Evolutionary conservation across 2,888 invertebrate genomes (phyloP).

Genomic region (Scelioninae gen. 1): DNA sequence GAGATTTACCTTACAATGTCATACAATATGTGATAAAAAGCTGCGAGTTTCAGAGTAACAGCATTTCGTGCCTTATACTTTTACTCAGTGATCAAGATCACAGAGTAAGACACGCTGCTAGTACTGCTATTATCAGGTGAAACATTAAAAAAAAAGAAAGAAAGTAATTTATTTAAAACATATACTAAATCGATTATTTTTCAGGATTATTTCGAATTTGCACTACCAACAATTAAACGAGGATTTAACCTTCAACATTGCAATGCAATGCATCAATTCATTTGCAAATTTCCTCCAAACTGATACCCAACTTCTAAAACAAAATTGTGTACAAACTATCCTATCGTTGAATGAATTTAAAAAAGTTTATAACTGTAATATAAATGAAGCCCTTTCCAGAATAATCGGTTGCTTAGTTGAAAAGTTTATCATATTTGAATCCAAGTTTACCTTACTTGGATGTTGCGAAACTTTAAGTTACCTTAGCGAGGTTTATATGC

Average conservation of each 20-base stretch:
- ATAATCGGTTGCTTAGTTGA: constrained; percentile 85
- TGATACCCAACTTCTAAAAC: neutral
- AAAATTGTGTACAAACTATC: constrained; percentile 65
- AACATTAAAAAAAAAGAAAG: constrained; percentile 56
- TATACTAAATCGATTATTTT: constrained; percentile 68
- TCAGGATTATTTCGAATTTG: constrained; percentile 84
- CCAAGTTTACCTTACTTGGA: constrained; percentile 88
- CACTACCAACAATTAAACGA: constrained; percentile 85
- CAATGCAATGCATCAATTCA: constrained; percentile 15
- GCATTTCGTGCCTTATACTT: constrained; percentile 87
- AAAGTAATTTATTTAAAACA: neutral
- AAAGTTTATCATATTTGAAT: constrained; percentile 87
- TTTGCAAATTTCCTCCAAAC: neutral
- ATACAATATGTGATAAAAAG: constrained; percentile 86
- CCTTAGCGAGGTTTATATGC: constrained; percentile 88
- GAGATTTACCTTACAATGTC: constrained; percentile 86
- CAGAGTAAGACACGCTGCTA: constrained; percentile 90
- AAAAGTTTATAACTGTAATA: constrained; percentile 67
- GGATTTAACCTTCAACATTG: constrained; percentile 73
- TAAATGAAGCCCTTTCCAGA: constrained; percentile 86
- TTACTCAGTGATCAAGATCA: constrained; percentile 91
- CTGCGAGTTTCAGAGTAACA: constrained; percentile 86
- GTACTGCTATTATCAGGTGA: constrained; percentile 88
- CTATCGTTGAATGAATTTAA: constrained; percentile 73
- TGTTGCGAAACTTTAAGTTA: constrained; percentile 89